Base-by-base conservation (phyloP, 2,888 invertebrate genomes). In the Osmoderma eremita region DNA sequence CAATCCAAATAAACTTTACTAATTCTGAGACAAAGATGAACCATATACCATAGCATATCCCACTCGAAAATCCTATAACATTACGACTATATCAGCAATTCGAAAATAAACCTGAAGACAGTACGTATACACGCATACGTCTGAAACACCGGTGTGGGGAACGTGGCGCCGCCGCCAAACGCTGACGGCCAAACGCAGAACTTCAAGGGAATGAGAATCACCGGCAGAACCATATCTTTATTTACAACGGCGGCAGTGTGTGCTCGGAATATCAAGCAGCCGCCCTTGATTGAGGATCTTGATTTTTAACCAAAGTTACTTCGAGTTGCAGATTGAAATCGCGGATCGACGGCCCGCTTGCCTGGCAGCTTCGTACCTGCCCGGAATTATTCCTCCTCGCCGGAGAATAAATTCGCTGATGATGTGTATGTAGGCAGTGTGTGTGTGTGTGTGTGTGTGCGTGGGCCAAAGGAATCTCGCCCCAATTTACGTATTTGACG, bases 251-350 rank as follows among this genome's bases (percentile, higher is more conserved):
- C 76, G 76, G 76, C 64, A 70, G 69, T 64, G 75, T 78, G 79
- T 74, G 71, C 50, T 71, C 73, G 74, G 82, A 82, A 82, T 82
- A 82, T 78, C 77, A 81, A 82, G 72, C 76, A 80, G 79, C 72
- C 72, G 69, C 72, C 76, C 80, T 81, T 82, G 83, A 83, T 83
- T 82, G 83, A 82, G 80, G 79, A 79, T 78, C 82, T 81, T 81
- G 82, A 82, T 83, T 83, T 83, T 81, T 80, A 80, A 81, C 79
- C 80, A 76, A 78, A 78, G 78, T 76, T 76, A 73, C 78, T 75
- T 73, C 73, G 72, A 75, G 75, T 77, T 75, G 75, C 75, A 76
- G 78, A 80, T 80, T 80, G 80, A 79, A 80, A 79, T 80, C 78
- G 76, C 58, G 58, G 30, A 30, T 30, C 58, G 45, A 15, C 17